Evolutionary conservation across 1,140 invertebrate species (phyloP).

Genomic region (Neocloeon triangulifer): DNA sequence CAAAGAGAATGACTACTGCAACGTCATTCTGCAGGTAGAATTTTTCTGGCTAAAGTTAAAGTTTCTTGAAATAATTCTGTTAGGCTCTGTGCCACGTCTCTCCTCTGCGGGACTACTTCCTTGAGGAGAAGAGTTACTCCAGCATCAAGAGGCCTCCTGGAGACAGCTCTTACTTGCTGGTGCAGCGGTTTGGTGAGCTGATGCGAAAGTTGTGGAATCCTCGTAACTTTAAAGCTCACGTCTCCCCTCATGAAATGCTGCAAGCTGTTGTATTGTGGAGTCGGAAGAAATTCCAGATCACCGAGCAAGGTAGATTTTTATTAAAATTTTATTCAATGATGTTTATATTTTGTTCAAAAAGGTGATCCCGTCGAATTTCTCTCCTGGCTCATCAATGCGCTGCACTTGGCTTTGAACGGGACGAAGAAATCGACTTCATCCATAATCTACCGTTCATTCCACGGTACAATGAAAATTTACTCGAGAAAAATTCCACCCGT

Average conservation of each 20-base stretch:
- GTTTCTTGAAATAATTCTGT: not conserved
- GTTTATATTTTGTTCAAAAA: slow-evolving; percentile 18
- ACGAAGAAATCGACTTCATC: slow-evolving; percentile 63
- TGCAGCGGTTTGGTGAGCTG: slow-evolving; percentile 92
- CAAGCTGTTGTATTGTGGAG: slow-evolving; percentile 97
- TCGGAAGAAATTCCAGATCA: slow-evolving; percentile 96
- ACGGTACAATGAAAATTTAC: slow-evolving; percentile 88
- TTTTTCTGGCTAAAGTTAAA: not conserved
- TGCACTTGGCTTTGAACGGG: slow-evolving; percentile 77
- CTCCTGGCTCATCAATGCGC: slow-evolving; percentile 86
- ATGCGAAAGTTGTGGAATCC: slow-evolving; percentile 98
- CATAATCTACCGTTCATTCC: slow-evolving; percentile 87
- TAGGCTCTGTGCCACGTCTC: slow-evolving; percentile 85
- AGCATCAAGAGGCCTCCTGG: slow-evolving; percentile 77
- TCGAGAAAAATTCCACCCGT: slow-evolving; percentile 85
- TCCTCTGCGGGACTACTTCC: slow-evolving; percentile 84
- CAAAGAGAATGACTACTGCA: slow-evolving; percentile 98
- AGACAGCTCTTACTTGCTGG: slow-evolving; percentile 72
- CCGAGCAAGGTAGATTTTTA: slow-evolving; percentile 72
- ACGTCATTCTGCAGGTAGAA: slow-evolving; percentile 81
- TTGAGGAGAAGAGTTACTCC: slow-evolving; percentile 81
- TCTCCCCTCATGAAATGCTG: slow-evolving; percentile 99
- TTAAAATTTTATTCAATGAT: no score
- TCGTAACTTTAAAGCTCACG: slow-evolving; percentile 96
- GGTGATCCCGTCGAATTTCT: slow-evolving; percentile 94